Conservation (phyloP, 2,888 invertebrate species). For the Sicus ferrugineus region DNA sequence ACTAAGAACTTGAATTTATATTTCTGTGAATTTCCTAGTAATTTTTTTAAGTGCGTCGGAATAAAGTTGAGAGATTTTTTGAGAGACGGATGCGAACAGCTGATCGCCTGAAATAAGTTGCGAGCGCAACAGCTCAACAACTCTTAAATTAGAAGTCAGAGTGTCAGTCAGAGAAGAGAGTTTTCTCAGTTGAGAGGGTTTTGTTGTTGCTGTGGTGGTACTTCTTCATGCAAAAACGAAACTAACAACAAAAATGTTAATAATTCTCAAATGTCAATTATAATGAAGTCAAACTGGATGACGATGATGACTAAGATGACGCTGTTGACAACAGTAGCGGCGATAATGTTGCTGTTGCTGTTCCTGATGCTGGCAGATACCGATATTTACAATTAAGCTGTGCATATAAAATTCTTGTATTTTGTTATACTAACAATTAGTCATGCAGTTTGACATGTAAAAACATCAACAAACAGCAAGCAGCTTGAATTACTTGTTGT, state of each 20-base stretch:
- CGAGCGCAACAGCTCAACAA: slow-evolving; percentile 10
- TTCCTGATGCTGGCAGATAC: slow-evolving; percentile 14
- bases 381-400: not conserved
- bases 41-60: not conserved
- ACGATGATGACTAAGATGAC: not conserved
- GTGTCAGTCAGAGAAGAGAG: not conserved
- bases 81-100: slow-evolving; percentile 1
- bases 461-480: slow-evolving; percentile 8
- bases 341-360: slow-evolving; percentile 6
- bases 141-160: not conserved
- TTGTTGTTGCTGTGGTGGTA: too few species aligned
- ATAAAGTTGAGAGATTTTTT: not conserved
- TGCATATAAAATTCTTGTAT: not conserved
- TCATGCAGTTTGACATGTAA: slow-evolving; percentile 43
- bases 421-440: slow-evolving; percentile 49
- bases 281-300: not conserved
- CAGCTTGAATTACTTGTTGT: not conserved
- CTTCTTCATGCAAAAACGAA: not conserved
- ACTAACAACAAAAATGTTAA: not conserved
- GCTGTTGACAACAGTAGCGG: not conserved
- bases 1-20: too few species aligned
- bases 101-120: slow-evolving; percentile 24
- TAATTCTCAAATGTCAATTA: not conserved
- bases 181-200: not conserved
- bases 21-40: too few species aligned